Evolutionary conservation across 2,113 vertebrate species (phyloP).

Genomic region (Notechis scutatus): DNA sequence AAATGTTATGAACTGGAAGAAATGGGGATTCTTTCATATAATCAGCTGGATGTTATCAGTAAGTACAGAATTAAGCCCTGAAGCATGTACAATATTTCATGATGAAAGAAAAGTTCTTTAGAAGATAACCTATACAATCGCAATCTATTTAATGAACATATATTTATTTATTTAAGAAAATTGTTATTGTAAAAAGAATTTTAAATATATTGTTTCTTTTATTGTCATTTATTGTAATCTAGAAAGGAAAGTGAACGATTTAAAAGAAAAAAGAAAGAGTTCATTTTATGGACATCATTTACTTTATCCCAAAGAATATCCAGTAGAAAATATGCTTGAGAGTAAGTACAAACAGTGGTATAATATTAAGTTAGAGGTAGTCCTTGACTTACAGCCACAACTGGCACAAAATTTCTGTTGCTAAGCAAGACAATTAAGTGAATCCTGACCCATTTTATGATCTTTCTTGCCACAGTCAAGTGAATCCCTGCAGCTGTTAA

Average conservation of each 20-base stretch:
- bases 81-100: background rate
- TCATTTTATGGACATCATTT: background rate
- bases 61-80: background rate
- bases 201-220: background rate
- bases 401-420: background rate
- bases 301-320: background rate
- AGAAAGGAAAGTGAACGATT: background rate
- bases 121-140: background rate
- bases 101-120: background rate
- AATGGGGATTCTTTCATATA: background rate
- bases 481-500: background rate
- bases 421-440: background rate
- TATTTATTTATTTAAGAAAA: background rate
- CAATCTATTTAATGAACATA: background rate
- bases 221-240: background rate
- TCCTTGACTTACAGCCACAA: background rate
- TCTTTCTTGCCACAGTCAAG: background rate
- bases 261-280: background rate
- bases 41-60: background rate
- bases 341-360: background rate
- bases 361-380: background rate
- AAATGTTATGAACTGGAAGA: conserved; percentile 20
- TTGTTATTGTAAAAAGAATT: background rate
- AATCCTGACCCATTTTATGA: background rate
- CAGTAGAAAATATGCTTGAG: background rate